A percentile compares a stretch with the other conserved stretches of the same genome.
Evolutionary conservation across 2,113 vertebrate species (phyloP).

Genomic region (Eublepharis macularius): DNA sequence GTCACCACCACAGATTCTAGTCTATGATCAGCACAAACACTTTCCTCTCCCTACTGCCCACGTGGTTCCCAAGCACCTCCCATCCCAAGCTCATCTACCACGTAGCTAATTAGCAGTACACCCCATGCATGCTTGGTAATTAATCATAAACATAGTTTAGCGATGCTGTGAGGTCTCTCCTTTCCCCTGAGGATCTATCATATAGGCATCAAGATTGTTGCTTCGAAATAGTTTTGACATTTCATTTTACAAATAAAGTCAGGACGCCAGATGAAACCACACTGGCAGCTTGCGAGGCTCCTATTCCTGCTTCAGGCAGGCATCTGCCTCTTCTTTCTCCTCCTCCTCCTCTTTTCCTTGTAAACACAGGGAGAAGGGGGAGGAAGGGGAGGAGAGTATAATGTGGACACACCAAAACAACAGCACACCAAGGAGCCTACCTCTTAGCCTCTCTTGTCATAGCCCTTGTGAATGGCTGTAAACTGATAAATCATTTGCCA

Average conservation of each 20-base stretch:
- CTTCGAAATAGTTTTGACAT: slow-evolving; percentile 27
- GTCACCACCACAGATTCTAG: not conserved
- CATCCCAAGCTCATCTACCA: slow-evolving; percentile 39
- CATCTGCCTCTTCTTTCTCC: not conserved
- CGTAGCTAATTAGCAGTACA: slow-evolving; percentile 54
- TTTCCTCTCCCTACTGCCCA: not conserved
- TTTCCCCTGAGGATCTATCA: slow-evolving; percentile 36
- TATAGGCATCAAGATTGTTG: slow-evolving; percentile 8
- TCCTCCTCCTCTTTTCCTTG: not conserved
- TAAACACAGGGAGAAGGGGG: not conserved
- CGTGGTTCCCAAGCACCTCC: slow-evolving; percentile 26
- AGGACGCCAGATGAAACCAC: not conserved
- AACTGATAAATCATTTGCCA: not conserved
- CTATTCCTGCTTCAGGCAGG: not conserved
- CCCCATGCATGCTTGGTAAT: slow-evolving; percentile 9
- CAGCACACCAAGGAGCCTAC: no score
- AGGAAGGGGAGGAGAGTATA: no score
- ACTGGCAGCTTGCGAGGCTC: not conserved
- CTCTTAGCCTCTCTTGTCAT: no score
- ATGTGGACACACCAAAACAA: no score
- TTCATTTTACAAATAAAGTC: slow-evolving; percentile 37
- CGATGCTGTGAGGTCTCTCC: slow-evolving; percentile 45
- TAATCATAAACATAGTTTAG: slow-evolving; percentile 45
- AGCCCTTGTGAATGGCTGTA: not conserved
- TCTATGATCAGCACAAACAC: not conserved